Evolutionary conservation across 2,888 invertebrate species (phyloP).

Genomic region (Eristalis intricaria): DNA sequence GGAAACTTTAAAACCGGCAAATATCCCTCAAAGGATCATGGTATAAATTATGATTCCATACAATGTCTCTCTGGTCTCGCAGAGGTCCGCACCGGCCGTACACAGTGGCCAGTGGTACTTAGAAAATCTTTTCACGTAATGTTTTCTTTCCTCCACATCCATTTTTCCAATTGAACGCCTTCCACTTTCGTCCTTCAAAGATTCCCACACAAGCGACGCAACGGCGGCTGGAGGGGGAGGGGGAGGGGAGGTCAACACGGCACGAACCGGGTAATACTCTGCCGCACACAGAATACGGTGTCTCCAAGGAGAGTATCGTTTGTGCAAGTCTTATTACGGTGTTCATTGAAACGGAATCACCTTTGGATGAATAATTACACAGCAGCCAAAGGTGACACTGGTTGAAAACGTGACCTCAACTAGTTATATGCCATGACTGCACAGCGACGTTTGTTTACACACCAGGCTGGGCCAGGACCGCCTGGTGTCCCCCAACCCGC

Average conservation of each 20-base stretch:
- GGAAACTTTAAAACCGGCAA: slow-evolving; percentile 54
- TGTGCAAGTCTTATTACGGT: slow-evolving; percentile 55
- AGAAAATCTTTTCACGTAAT: slow-evolving; percentile 65
- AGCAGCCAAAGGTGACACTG: slow-evolving; percentile 57
- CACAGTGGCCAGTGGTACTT: slow-evolving; percentile 38
- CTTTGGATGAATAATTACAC: slow-evolving; percentile 69
- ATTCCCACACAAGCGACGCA: background rate
- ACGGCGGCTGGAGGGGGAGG: no score
- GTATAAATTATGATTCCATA: slow-evolving; percentile 54
- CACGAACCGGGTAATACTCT: background rate
- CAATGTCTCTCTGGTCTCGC: slow-evolving; percentile 6
- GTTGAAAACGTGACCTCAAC: slow-evolving; percentile 51
- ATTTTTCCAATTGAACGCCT: slow-evolving; percentile 71
- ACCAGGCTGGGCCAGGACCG: background rate
- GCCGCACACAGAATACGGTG: background rate
- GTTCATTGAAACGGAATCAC: slow-evolving; percentile 70
- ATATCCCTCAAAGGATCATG: slow-evolving; percentile 52
- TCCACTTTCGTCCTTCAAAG: slow-evolving; percentile 34
- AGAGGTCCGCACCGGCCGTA: background rate
- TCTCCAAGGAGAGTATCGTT: slow-evolving; percentile 12
- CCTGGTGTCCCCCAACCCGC: background rate
- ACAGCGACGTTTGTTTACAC: slow-evolving; percentile 39
- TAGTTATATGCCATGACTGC: slow-evolving; percentile 16
- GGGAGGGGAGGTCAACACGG: background rate
- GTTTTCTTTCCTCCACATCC: slow-evolving; percentile 52